A percentile compares a stretch with the other conserved stretches of the same genome.
phyloP scores from a whole-genome alignment of 2,113 vertebrate genomes.

The Sarotherodon lohbergeri region DNA sequence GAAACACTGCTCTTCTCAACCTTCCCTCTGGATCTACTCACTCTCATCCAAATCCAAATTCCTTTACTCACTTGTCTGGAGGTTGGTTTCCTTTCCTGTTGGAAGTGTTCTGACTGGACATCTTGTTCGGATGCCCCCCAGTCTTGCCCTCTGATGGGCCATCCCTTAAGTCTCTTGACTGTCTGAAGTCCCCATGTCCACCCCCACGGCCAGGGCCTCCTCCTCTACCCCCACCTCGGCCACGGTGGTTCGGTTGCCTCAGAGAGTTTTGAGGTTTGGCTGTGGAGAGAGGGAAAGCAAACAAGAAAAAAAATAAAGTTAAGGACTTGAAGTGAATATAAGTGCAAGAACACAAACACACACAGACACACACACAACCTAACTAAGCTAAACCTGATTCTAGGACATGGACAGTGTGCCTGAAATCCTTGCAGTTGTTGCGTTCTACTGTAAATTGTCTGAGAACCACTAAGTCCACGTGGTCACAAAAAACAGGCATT shows the following conservation, averaged over 20 bases:
- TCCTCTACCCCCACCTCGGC: constrained; percentile 53
- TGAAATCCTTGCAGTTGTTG: background rate
- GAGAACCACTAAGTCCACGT: background rate
- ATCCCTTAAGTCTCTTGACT: constrained; percentile 62
- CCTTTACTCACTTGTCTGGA: constrained; percentile 64
- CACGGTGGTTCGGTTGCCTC: constrained; percentile 80
- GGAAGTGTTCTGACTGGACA: constrained; percentile 47
- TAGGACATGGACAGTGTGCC: background rate
- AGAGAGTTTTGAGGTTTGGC: constrained; percentile 89
- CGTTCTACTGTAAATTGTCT: background rate
- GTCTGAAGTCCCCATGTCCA: constrained; percentile 58
- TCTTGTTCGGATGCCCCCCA: constrained; percentile 38
- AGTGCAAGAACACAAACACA: background rate
- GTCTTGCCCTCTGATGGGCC: constrained; percentile 58
- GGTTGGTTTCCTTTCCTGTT: constrained; percentile 49
- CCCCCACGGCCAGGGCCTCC: constrained; percentile 38
- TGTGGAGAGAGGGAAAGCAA: constrained; percentile 32
- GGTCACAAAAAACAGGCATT: background rate
- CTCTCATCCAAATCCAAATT: background rate
- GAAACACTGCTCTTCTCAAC: background rate
- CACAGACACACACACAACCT: background rate
- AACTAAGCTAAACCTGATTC: constrained; percentile 4
- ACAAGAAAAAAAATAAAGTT: background rate
- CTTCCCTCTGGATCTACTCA: background rate
- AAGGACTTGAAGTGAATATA: background rate